Evolutionary conservation across 2,888 invertebrate species (phyloP), one percentile per base, ranked within the genome.

Genomic region (Spisula solida): DNA sequence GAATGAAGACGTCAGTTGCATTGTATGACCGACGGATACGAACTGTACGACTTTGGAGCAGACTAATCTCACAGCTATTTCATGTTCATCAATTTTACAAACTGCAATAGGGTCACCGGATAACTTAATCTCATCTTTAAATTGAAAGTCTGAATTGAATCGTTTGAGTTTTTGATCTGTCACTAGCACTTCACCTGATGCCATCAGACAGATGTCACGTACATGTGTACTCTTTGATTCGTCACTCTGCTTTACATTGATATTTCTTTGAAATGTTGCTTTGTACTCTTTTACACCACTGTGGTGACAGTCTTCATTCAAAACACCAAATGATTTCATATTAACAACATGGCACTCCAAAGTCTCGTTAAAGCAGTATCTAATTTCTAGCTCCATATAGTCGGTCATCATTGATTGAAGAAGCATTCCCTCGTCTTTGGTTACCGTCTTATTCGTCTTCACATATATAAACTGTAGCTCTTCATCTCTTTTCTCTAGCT

Each of bases 41-140:
- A 81, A 55, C 18, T 81, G 81, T 31, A 81, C 56, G 31, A 55
- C 31, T 31, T 56, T 56, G 16, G 56, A 4, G 16, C 31, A 56
- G 16, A 29, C 29, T 10, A 81, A 16, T 20, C 81, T 31, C 18
- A 81, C 31, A 18, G 81, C 81, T 18, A 81, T 31, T 29, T 81
- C 56, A 1, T 55, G 20, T 20, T 56, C 55, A 10, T 34, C 34
- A 29, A 56, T 41, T 56, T 25, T 82, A 31, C 82, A 82, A 8
- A 82, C 10, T 34, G 60, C 82, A 41, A 60, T 41, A 25, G 82
- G 82, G n/a, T 34, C n/a, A 14, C 82, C 82, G 4, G 60, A 41
- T 82, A 82, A 29, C 6, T 56, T 41, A 34, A 82, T 82, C n/a
- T 41, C 60, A 25, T 82, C 82, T 82, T 31, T 82, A 6, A 82